Conservation (phyloP, 2,113 vertebrate species). For the Silurus meridionalis region DNA sequence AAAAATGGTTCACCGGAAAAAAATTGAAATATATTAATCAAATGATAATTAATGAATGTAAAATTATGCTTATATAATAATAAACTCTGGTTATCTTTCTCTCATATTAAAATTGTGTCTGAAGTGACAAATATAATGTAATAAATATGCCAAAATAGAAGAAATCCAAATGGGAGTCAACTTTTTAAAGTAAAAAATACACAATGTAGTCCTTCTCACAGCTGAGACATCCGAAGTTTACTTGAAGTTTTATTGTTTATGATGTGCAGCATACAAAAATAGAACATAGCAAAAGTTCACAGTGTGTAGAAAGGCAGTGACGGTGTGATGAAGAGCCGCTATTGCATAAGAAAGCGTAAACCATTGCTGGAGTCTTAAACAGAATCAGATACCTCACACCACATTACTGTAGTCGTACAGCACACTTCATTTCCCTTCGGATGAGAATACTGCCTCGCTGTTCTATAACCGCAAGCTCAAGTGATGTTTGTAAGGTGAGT, state of each 20-base stretch:
- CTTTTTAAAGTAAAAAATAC: neutral
- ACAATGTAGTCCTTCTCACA: neutral
- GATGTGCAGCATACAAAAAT: constrained; percentile 89
- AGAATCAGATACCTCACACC: neutral
- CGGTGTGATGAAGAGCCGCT: constrained; percentile 58
- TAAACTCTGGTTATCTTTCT: neutral
- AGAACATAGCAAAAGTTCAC: constrained; percentile 83
- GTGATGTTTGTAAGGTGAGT: neutral
- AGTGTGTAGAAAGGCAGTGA: constrained; percentile 84
- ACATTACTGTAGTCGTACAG: neutral
- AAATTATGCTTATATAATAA: too few relatives aligned
- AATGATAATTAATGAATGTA: too few relatives aligned
- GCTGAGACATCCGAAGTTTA: neutral
- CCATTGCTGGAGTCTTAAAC: neutral
- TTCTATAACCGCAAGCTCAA: neutral
- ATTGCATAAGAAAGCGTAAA: constrained; percentile 72
- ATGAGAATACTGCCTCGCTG: neutral
- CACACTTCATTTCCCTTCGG: neutral
- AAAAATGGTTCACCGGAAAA: too few relatives aligned
- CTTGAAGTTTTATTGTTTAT: constrained; percentile 70
- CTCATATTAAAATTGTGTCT: neutral
- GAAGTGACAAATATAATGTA: neutral
- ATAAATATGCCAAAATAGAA: neutral
- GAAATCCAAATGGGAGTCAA: too few relatives aligned
- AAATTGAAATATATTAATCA: too few relatives aligned